Evolutionary conservation across 2,113 vertebrate species (phyloP).

Genomic region (Mustela nigripes): DNA sequence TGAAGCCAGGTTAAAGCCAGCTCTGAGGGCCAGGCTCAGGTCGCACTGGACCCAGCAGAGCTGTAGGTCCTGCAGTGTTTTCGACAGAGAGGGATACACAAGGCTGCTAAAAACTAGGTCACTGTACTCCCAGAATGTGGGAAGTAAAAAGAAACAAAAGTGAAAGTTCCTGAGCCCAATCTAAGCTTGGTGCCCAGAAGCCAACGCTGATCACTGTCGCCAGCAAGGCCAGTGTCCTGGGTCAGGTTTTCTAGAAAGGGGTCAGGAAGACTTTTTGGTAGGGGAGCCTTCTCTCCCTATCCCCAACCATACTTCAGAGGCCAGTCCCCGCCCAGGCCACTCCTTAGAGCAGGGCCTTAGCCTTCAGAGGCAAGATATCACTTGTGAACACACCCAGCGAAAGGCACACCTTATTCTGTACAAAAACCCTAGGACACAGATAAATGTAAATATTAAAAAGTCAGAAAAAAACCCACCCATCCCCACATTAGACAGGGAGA

Average conservation of each 20-base stretch:
- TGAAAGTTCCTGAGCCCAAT: conserved; percentile 47
- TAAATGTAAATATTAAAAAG: not conserved
- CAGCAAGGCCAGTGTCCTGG: not conserved
- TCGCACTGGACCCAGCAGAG: rapidly evolving
- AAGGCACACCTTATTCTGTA: not conserved
- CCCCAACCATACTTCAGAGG: not conserved
- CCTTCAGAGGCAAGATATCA: conserved; percentile 15
- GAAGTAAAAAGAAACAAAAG: conserved; percentile 65
- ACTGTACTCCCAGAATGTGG: conserved; percentile 13
- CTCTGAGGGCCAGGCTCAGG: not conserved
- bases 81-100: not conserved
- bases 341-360: not conserved
- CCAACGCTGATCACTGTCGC: not conserved
- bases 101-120: conserved; percentile 68
- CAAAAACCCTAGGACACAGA: conserved; percentile 23
- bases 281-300: not conserved
- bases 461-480: not conserved
- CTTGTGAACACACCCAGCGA: conserved; percentile 45
- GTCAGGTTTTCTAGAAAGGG: not conserved
- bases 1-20: not conserved
- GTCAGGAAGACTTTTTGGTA: not conserved
- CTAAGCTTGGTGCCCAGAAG: not conserved
- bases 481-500: not conserved
- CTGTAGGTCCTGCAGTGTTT: not conserved
- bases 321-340: not conserved